Conservation (phyloP, 53 echinoderm and acorn worm genomes). For the Antedon mediterranea region DNA sequence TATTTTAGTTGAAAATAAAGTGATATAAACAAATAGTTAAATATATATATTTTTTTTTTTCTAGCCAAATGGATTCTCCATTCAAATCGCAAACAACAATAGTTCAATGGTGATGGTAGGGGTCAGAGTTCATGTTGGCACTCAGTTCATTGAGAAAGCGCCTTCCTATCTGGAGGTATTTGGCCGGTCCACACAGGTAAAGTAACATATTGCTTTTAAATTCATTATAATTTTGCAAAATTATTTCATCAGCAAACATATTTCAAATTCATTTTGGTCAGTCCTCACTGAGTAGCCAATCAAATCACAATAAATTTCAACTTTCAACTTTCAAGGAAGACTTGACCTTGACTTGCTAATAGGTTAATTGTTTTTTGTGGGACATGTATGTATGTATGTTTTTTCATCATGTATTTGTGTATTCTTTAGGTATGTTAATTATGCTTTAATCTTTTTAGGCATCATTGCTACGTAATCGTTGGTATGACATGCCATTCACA, state of each 20-base stretch:
- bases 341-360: too few relatives aligned
- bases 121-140: slow-evolving; percentile 85
- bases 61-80: slow-evolving; percentile 83
- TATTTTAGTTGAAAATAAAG: too few relatives aligned
- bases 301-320: too few relatives aligned
- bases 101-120: slow-evolving; percentile 97
- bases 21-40: too few relatives aligned
- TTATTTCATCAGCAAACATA: too few relatives aligned
- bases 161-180: slow-evolving; percentile 85
- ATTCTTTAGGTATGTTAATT: too few relatives aligned
- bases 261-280: too few relatives aligned
- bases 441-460: slow-evolving; percentile 18
- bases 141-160: slow-evolving; percentile 90
- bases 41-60: too few relatives aligned
- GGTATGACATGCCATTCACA: slow-evolving; percentile 99
- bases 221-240: background rate
- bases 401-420: background rate
- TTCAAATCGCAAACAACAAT: slow-evolving; percentile 85
- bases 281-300: too few relatives aligned
- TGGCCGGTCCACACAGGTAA: slow-evolving; percentile 73
- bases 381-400: background rate
- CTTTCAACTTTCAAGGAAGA: too few relatives aligned
- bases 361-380: too few relatives aligned
- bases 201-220: background rate
- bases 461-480: slow-evolving; percentile 66